Conservation (phyloP, 1,140 invertebrate species). For the Ctenoplectra terminalis region DNA sequence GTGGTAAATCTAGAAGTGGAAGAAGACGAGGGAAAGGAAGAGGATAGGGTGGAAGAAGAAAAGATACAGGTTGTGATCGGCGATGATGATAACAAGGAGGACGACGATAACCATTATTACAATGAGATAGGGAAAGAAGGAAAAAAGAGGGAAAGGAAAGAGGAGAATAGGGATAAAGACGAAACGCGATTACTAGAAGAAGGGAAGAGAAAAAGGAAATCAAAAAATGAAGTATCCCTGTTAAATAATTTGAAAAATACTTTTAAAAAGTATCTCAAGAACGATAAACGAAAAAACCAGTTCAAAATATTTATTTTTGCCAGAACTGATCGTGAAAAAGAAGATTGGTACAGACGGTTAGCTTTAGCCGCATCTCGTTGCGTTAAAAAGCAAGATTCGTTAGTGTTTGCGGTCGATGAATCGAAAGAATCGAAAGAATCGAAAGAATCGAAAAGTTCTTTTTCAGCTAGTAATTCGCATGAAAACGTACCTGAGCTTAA, state of each 20-base stretch:
- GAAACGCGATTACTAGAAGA: background rate
- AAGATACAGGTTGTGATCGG: conserved; percentile 51
- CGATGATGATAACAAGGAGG: background rate
- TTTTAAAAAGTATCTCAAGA: conserved; percentile 78
- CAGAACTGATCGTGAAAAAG: conserved; percentile 92
- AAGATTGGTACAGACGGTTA: conserved; percentile 89
- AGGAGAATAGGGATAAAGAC: background rate
- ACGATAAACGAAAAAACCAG: conserved; percentile 62
- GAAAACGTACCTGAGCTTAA: conserved; percentile 71
- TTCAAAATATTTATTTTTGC: conserved; percentile 86
- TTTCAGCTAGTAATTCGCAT: conserved; percentile 49
- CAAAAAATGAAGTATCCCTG: conserved; percentile 73
- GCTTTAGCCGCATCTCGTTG: conserved; percentile 69
- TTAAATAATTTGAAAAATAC: conserved; percentile 70
- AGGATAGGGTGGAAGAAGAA: conserved; percentile 55
- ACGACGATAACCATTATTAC: background rate
- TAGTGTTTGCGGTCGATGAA: conserved; percentile 69
- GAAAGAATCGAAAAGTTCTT: conserved; percentile 72
- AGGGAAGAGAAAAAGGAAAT: conserved; percentile 31
- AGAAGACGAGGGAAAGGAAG: background rate
- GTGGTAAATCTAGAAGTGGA: background rate
- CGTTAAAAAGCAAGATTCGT: conserved; percentile 69
- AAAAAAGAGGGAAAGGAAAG: conserved; percentile 65
- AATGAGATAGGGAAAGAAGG: conserved; percentile 20
- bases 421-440: conserved; percentile 35